phyloP scores from a whole-genome alignment of 1,140 invertebrate species.

The Thaumetopoea pityocampa region DNA sequence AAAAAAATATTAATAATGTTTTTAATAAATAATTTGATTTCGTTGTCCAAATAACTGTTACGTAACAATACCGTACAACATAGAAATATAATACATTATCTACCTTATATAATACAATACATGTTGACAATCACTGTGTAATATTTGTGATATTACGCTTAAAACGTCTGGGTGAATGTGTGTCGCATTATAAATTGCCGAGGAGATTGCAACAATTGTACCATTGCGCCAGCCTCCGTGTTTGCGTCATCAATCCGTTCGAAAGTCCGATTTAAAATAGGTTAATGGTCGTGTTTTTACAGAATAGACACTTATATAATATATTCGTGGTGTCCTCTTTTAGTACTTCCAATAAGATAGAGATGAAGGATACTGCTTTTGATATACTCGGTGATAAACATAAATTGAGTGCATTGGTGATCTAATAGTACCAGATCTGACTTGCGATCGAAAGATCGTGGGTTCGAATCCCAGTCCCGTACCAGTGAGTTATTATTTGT shows the following conservation, averaged over 20 bases:
- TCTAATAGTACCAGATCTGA: no score
- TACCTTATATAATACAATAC: no score
- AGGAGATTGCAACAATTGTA: constrained; percentile 28
- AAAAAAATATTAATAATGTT: no score
- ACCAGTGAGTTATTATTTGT: no score
- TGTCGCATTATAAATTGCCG: constrained; percentile 24
- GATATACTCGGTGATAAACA: constrained; percentile 12
- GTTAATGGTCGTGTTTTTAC: constrained; percentile 54
- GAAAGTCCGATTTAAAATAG: constrained; percentile 65
- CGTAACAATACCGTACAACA: no score
- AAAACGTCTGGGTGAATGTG: constrained; percentile 23
- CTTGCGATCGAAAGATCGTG: no score
- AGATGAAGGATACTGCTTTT: constrained; percentile 10
- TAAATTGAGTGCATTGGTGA: no score
- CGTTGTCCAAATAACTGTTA: no score
- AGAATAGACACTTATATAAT: constrained; percentile 49
- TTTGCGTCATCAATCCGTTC: constrained; percentile 57
- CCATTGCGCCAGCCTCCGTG: constrained; percentile 44
- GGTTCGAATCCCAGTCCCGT: no score
- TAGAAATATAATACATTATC: no score
- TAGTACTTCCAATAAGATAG: constrained; percentile 18
- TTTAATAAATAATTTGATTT: no score
- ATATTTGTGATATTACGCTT: constrained; percentile 18
- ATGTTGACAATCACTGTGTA: no score
- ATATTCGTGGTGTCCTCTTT: constrained; percentile 39